Evolutionary conservation across 2,888 invertebrate genomes (phyloP).

Genomic region (Cartodere bifasciata): DNA sequence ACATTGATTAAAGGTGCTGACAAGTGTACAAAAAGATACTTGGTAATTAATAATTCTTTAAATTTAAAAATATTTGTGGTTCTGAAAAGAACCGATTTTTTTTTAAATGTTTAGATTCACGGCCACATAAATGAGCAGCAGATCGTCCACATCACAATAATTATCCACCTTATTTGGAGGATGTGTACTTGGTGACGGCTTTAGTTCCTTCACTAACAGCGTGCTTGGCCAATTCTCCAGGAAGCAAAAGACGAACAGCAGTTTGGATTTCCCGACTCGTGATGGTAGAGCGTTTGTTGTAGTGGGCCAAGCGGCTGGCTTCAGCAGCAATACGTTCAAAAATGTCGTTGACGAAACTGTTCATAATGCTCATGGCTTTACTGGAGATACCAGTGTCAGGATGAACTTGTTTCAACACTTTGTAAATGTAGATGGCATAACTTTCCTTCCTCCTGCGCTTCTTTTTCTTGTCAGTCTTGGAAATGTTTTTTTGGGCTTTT

Average conservation of each 20-base stretch:
- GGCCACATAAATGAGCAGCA: too few species aligned
- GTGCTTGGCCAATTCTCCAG: conserved; percentile 61
- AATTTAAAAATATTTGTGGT: too few species aligned
- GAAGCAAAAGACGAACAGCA: conserved; percentile 51
- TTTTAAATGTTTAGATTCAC: too few species aligned
- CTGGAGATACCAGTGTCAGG: conserved; percentile 53
- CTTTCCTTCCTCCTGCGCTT: conserved; percentile 45
- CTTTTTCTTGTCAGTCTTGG: conserved; percentile 45
- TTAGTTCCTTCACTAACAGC: conserved; percentile 56
- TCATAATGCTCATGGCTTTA: conserved; percentile 62
- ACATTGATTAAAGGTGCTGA: too few species aligned
- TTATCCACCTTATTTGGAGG: conserved; percentile 22
- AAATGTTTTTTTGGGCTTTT: conserved; percentile 44
- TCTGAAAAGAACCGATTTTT: too few species aligned
- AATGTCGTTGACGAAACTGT: conserved; percentile 62
- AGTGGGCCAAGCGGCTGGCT: conserved; percentile 48
- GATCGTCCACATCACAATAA: too few species aligned
- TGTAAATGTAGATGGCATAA: conserved; percentile 50
- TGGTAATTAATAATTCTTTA: too few species aligned
- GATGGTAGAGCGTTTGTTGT: conserved; percentile 52
- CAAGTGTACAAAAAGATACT: too few species aligned
- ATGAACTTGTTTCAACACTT: conserved; percentile 47
- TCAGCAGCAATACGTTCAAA: conserved; percentile 58
- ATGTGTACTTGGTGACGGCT: conserved; percentile 33
- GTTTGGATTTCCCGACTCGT: conserved; percentile 57